These are phyloP conservation scores for Remorina albescens DNA, from an alignment of 2,797 vertebrate genomes.

Conservation along the genomic window DNA sequence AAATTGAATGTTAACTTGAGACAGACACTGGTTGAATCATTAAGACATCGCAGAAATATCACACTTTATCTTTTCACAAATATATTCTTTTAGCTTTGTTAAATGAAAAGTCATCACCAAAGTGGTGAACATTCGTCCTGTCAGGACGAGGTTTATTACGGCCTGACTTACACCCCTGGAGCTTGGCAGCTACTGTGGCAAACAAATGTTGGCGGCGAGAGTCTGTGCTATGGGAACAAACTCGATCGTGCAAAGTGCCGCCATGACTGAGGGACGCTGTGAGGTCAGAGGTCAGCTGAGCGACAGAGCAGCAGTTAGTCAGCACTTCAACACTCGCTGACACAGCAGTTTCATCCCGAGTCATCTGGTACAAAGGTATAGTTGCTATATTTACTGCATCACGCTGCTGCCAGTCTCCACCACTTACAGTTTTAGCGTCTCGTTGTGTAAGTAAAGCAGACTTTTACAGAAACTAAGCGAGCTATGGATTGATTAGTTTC, in stretches of 20 bases:
- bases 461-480: conserved; percentile 38
- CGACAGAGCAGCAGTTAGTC: neutral
- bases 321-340: conserved; percentile 24
- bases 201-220: too few species aligned
- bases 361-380: conserved; percentile 29
- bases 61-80: too few species aligned
- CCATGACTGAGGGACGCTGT: neutral
- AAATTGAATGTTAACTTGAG: too few species aligned
- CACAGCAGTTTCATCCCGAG: conserved; percentile 28
- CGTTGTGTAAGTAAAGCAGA: conserved; percentile 28
- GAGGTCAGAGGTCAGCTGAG: conserved; percentile 11
- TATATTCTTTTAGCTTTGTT: too few species aligned
- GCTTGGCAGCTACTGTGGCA: too few species aligned
- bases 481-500: conserved; percentile 64
- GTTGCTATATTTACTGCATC: neutral
- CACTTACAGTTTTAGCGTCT: conserved; percentile 26
- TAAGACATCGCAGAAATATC: too few species aligned
- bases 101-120: too few species aligned
- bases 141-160: too few species aligned
- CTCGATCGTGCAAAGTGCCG: neutral
- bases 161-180: too few species aligned
- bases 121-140: too few species aligned
- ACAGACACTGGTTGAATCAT: too few species aligned
- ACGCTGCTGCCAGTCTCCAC: conserved; percentile 7
- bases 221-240: neutral